Evolutionary conservation across 2,113 vertebrate genomes (phyloP).

Genomic region (Zosterops borbonicus): DNA sequence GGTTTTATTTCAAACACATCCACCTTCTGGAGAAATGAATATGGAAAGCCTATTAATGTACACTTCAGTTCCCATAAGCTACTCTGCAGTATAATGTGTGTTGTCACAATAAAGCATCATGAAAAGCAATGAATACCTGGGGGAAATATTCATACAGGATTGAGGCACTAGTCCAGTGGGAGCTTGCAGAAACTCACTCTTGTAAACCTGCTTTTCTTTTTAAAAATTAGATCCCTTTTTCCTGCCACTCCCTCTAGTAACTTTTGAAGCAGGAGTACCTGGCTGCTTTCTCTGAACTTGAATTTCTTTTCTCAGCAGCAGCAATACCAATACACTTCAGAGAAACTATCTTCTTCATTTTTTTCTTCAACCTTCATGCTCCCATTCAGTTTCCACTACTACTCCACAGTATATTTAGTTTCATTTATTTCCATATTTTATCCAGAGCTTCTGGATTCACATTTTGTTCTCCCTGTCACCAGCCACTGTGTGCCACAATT

Average conservation of each 20-base stretch:
- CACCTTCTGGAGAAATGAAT: neutral
- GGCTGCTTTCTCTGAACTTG: neutral
- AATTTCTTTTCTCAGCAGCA: neutral
- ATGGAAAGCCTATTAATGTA: neutral
- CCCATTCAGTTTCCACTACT: neutral
- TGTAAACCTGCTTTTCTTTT: neutral
- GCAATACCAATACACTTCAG: neutral
- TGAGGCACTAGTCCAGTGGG: neutral
- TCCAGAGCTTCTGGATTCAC: neutral
- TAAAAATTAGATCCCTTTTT: neutral
- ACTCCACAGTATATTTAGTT: neutral
- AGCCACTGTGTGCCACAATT: neutral
- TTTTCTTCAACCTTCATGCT: neutral
- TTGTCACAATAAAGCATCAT: neutral
- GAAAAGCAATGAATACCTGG: neutral
- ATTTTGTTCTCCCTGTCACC: neutral
- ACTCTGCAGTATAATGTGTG: neutral
- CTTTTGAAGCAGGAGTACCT: neutral
- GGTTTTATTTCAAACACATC: neutral
- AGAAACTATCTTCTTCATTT: neutral
- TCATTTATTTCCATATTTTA: constrained; percentile 24
- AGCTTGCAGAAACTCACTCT: neutral
- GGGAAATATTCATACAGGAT: neutral
- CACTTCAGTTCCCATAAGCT: neutral
- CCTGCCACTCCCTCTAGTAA: neutral